A percentile compares a stretch with the other conserved stretches of the same genome.
Evolutionary conservation across 1,140 invertebrate genomes (phyloP).

Genomic region (Drosophila ananassae): DNA sequence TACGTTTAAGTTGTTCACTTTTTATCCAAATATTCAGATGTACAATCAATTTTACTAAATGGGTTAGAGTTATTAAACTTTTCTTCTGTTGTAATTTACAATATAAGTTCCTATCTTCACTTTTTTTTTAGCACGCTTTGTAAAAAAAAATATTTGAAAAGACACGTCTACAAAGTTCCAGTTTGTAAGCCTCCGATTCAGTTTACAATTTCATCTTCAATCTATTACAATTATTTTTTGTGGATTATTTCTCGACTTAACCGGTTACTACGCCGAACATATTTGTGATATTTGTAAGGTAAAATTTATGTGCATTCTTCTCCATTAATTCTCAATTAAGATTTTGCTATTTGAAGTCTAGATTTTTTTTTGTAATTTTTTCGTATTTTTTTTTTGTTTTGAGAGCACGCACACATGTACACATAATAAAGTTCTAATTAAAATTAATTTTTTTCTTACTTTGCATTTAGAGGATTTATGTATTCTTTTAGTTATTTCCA

Average conservation of each 20-base stretch:
- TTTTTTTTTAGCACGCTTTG: slow-evolving; percentile 20
- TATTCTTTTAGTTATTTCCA: slow-evolving; percentile 69
- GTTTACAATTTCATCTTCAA: slow-evolving; percentile 37
- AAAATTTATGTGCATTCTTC: slow-evolving; percentile 45
- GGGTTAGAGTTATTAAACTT: slow-evolving; percentile 6
- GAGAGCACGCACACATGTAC: slow-evolving; percentile 42
- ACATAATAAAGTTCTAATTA: slow-evolving; percentile 33
- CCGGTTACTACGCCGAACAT: slow-evolving; percentile 29
- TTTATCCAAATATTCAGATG: slow-evolving; percentile 37
- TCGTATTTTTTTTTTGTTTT: slow-evolving; percentile 1
- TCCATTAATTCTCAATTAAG: slow-evolving; percentile 10
- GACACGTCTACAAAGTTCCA: slow-evolving; percentile 47
- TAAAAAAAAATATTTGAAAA: slow-evolving; percentile 46
- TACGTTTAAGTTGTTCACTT: slow-evolving; percentile 34
- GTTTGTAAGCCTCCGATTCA: slow-evolving; percentile 57
- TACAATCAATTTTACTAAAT: slow-evolving; percentile 68
- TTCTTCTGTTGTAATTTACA: slow-evolving; percentile 22
- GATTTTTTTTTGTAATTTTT: slow-evolving; percentile 5
- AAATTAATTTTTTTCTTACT: slow-evolving; percentile 23
- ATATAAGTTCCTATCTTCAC: slow-evolving; percentile 7
- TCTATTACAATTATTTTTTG: slow-evolving; percentile 5
- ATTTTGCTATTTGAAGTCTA: slow-evolving; percentile 18
- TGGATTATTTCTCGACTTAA: slow-evolving; percentile 24
- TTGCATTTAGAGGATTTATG: slow-evolving; percentile 32
- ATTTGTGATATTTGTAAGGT: slow-evolving; percentile 37